phyloP scores from a whole-genome alignment of 2,888 invertebrate species.

The Meloe dianella region DNA sequence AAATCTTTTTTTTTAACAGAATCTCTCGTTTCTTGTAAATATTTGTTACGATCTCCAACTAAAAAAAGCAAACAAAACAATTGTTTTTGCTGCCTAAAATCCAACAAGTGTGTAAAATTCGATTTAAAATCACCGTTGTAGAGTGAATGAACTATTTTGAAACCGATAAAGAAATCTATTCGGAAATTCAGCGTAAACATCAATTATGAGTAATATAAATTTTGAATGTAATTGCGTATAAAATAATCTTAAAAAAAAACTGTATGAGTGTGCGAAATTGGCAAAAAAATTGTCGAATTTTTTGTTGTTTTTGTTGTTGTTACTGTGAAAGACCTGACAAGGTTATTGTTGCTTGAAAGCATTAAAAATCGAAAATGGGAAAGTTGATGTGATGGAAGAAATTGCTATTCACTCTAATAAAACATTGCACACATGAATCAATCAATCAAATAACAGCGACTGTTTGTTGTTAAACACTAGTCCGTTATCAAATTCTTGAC shows the following conservation, averaged over 20 bases:
- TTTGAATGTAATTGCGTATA: not conserved
- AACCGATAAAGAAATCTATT: too few species aligned
- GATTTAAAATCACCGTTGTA: too few species aligned
- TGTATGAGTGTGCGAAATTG: not conserved
- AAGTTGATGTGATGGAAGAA: not conserved
- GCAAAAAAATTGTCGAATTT: too few species aligned
- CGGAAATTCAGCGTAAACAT: too few species aligned
- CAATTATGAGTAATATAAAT: not conserved
- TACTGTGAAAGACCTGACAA: too few species aligned
- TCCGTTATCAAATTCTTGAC: slow-evolving; percentile 10
- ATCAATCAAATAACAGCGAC: not conserved
- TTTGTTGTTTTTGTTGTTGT: too few species aligned
- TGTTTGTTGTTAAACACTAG: not conserved
- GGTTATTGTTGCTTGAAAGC: slow-evolving; percentile 16
- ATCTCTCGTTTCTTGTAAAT: not conserved
- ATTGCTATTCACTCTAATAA: not conserved
- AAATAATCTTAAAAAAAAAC: too few species aligned
- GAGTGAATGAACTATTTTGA: too few species aligned
- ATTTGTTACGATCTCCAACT: slow-evolving; percentile 11
- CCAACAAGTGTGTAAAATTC: too few species aligned
- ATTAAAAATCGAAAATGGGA: not conserved
- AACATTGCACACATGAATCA: not conserved
- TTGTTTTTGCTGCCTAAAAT: too few species aligned
- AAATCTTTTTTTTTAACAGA: not conserved
- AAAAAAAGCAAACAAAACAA: too few species aligned